phyloP scores from a whole-genome alignment of 2,888 invertebrate genomes.

The Scaptomyza caliginosa region DNA sequence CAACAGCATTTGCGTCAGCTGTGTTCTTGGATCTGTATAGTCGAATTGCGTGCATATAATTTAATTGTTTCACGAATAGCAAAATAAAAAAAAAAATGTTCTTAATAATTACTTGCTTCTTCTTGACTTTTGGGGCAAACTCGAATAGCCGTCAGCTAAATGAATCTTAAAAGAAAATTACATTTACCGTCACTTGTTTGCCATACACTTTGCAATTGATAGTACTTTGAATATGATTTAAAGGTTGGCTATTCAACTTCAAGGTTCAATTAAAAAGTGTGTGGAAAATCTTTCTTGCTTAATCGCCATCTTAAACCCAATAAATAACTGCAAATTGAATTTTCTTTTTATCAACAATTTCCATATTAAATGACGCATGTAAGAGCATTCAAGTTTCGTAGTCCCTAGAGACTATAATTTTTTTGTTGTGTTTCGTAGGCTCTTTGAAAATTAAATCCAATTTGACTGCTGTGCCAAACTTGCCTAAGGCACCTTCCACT shows the following conservation, averaged over 20 bases:
- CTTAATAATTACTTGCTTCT: slow-evolving; percentile 41
- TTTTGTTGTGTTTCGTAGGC: too few species aligned
- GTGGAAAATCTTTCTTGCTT: too few species aligned
- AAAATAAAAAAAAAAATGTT: slow-evolving; percentile 10
- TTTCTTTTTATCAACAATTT: background rate
- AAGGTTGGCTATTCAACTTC: too few species aligned
- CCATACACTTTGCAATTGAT: slow-evolving; percentile 8
- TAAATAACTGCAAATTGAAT: slow-evolving; percentile 21
- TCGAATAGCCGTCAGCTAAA: slow-evolving; percentile 23
- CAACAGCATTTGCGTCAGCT: slow-evolving; percentile 64
- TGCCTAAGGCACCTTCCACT: slow-evolving; percentile 60
- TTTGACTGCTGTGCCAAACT: slow-evolving; percentile 56
- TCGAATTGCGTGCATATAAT: slow-evolving; percentile 51
- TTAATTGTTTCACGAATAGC: slow-evolving; percentile 63
- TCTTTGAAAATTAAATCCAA: slow-evolving; percentile 59
- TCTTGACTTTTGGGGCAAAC: background rate
- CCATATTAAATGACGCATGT: slow-evolving; percentile 10
- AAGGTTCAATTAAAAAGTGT: too few species aligned
- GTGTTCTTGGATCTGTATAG: slow-evolving; percentile 58
- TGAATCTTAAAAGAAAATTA: slow-evolving; percentile 20
- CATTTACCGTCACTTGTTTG: slow-evolving; percentile 7
- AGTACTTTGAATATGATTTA: background rate
- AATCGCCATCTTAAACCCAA: background rate
- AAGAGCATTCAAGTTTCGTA: slow-evolving; percentile 30
- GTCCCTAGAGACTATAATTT: slow-evolving; percentile 22